Evolutionary conservation across 64 coral and sea anemone genomes (phyloP).

Genomic region (Porites lutea): DNA sequence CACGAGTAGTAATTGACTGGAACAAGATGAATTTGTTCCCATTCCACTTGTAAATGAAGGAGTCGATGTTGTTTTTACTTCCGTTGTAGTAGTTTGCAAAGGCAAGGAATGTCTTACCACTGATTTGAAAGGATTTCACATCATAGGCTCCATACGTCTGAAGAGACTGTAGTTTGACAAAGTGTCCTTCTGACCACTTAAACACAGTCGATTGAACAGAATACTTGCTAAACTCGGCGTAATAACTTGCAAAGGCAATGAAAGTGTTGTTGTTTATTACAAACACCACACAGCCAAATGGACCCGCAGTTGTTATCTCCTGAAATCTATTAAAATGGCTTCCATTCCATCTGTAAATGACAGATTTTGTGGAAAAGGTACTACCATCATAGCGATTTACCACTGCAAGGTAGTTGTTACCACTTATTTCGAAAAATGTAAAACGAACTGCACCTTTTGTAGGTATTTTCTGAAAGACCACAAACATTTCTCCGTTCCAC

Average conservation of each 20-base stretch:
- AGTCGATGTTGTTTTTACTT: neutral
- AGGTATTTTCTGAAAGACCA: constrained; percentile 13
- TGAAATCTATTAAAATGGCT: neutral
- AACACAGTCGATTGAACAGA: neutral
- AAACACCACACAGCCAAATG: neutral
- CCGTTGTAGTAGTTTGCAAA: constrained; percentile 17
- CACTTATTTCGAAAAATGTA: neutral
- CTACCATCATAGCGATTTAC: neutral
- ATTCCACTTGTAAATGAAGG: constrained; percentile 6
- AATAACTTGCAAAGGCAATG: neutral
- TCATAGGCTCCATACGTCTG: neutral
- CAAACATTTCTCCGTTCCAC: constrained; percentile 1
- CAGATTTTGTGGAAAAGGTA: neutral
- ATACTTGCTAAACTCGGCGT: neutral
- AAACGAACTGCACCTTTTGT: neutral
- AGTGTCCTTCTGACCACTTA: neutral
- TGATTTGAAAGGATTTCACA: neutral
- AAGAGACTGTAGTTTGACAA: neutral
- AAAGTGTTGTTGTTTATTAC: neutral
- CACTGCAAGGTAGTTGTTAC: neutral
- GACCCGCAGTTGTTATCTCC: neutral
- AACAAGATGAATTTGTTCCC: neutral
- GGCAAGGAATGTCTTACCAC: neutral
- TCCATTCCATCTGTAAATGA: constrained; percentile 3
- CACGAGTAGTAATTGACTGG: neutral